A percentile compares a stretch with the other conserved stretches of the same genome.
Evolutionary conservation across 1,140 invertebrate genomes (phyloP).

Genomic region (Scaptomyza graminum): DNA sequence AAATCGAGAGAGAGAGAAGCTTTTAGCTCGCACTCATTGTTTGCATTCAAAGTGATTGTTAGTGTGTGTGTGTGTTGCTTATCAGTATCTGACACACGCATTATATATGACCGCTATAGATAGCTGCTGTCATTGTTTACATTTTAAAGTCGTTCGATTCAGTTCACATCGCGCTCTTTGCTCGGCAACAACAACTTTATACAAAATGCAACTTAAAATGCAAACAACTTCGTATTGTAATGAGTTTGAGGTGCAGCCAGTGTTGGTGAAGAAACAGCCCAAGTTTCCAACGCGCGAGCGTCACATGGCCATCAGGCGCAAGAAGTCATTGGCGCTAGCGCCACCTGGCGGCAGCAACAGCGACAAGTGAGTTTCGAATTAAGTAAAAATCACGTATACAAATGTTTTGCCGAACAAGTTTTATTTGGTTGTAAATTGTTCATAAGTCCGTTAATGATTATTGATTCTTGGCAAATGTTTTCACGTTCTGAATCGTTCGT

Average conservation of each 20-base stretch:
- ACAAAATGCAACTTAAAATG: constrained; percentile 71
- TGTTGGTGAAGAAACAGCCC: constrained; percentile 86
- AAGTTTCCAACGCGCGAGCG: constrained; percentile 88
- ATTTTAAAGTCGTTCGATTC: constrained; percentile 52
- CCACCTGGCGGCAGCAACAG: constrained; percentile 28
- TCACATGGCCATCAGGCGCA: constrained; percentile 87
- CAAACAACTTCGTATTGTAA: constrained; percentile 38
- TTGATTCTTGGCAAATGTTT: constrained; percentile 11
- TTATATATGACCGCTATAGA: constrained; percentile 52
- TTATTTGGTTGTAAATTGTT: background rate
- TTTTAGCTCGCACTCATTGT: background rate
- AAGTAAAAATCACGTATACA: background rate
- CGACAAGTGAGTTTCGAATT: constrained; percentile 40
- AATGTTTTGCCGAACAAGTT: background rate
- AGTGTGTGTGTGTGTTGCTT: constrained; percentile 18
- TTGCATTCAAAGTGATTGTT: too few species aligned
- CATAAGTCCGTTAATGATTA: constrained; percentile 17
- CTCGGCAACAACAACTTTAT: constrained; percentile 55
- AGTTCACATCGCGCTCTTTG: constrained; percentile 55
- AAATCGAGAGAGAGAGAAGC: constrained; percentile 8
- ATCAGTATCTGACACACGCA: constrained; percentile 40
- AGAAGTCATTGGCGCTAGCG: constrained; percentile 72
- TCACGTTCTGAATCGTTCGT: constrained; percentile 9
- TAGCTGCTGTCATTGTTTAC: constrained; percentile 53
- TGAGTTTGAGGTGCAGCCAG: constrained; percentile 84